Evolutionary conservation across 2,888 invertebrate species (phyloP).

Genomic region (Tiliacea citrago): DNA sequence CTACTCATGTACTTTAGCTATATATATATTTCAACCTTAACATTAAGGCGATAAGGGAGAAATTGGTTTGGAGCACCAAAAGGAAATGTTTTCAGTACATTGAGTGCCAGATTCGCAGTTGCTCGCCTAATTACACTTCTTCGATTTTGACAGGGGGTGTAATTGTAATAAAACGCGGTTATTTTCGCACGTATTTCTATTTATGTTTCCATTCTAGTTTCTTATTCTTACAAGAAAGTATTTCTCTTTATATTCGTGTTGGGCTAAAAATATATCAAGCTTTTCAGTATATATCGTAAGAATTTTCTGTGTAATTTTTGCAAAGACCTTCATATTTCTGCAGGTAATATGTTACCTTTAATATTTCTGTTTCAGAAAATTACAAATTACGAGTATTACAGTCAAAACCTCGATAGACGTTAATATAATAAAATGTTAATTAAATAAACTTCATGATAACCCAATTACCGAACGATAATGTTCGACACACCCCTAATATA

Average conservation of each 20-base stretch:
- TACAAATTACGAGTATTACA: background rate
- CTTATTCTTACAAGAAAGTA: slow-evolving; percentile 12
- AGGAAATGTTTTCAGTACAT: slow-evolving; percentile 62
- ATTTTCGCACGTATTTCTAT: slow-evolving; percentile 28
- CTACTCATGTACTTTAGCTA: slow-evolving; percentile 6
- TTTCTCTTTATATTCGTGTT: background rate
- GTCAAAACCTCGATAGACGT: background rate
- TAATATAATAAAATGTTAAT: slow-evolving; percentile 19
- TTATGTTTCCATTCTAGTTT: slow-evolving; percentile 1
- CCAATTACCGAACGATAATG: slow-evolving; percentile 27
- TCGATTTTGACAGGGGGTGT: slow-evolving; percentile 68
- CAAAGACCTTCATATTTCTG: slow-evolving; percentile 19
- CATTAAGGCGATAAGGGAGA: slow-evolving; percentile 23
- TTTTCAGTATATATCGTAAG: slow-evolving; percentile 7
- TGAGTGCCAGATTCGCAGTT: slow-evolving; percentile 59
- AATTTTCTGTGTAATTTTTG: slow-evolving; percentile 17
- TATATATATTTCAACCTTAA: slow-evolving; percentile 34
- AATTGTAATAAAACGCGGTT: slow-evolving; percentile 47
- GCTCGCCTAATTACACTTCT: slow-evolving; percentile 72
- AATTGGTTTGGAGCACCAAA: slow-evolving; percentile 61
- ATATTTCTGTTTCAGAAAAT: slow-evolving; percentile 4
- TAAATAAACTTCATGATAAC: slow-evolving; percentile 21
- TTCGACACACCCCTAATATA: slow-evolving; percentile 37
- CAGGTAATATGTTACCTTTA: background rate
- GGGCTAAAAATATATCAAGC: slow-evolving; percentile 21